A percentile compares a stretch with the other conserved stretches of the same genome.
Evolutionary conservation across 1,140 invertebrate genomes (phyloP).

Genomic region (Intoshia linei): DNA sequence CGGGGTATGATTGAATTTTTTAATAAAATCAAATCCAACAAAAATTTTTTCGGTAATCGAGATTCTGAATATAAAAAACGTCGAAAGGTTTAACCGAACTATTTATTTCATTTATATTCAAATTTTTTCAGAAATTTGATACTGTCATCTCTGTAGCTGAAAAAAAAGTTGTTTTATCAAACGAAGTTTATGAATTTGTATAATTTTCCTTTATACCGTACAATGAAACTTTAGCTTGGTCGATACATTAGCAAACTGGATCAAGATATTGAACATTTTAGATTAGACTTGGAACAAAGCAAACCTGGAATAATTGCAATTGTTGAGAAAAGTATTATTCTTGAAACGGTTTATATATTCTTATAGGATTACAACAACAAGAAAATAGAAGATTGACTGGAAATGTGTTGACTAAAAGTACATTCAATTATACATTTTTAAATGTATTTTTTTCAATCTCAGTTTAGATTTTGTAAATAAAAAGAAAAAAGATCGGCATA

Average conservation of each 20-base stretch:
- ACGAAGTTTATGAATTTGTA: constrained; percentile 59
- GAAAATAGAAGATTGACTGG: background rate
- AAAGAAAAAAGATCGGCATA: too few relatives aligned
- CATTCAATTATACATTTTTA: too few relatives aligned
- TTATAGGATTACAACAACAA: background rate
- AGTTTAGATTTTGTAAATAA: too few relatives aligned
- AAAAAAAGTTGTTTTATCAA: constrained; percentile 48
- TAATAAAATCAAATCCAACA: background rate
- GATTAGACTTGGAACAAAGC: constrained; percentile 84
- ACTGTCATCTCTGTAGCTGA: constrained; percentile 67
- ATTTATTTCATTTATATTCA: too few relatives aligned
- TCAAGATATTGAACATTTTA: constrained; percentile 68
- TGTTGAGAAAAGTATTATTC: constrained; percentile 37
- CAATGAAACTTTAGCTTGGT: constrained; percentile 27
- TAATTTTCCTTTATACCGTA: constrained; percentile 1
- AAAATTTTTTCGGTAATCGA: background rate
- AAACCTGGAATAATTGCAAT: constrained; percentile 85
- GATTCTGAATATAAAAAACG: background rate
- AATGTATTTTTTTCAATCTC: too few relatives aligned
- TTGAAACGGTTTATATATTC: background rate
- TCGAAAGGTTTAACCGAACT: too few relatives aligned
- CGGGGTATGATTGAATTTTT: background rate
- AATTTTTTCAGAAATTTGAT: constrained; percentile 36
- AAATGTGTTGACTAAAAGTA: background rate
- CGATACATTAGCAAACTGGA: constrained; percentile 60